Conservation (phyloP, 2,113 vertebrate species). For the Misgurnus anguillicaudatus region DNA sequence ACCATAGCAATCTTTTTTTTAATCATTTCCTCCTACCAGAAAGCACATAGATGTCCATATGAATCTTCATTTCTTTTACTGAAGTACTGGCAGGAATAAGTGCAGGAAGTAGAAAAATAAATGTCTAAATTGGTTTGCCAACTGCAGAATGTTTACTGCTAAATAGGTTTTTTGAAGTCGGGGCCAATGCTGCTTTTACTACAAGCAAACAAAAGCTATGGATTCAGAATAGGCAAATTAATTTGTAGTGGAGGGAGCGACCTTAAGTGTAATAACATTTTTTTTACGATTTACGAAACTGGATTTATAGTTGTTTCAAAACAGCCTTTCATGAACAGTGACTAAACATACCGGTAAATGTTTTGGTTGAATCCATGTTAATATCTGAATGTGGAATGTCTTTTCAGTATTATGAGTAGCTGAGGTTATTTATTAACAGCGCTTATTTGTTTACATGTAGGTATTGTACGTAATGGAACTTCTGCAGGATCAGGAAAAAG, state of each 20-base stretch:
- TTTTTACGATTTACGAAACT: too few species aligned
- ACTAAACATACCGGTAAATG: too few species aligned
- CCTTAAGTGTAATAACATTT: too few species aligned
- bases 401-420: too few species aligned
- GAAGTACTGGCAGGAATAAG: background rate
- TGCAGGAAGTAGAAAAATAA: background rate
- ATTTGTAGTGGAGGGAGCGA: background rate
- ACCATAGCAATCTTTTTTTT: background rate
- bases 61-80: background rate
- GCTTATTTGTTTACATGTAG: slow-evolving; percentile 61
- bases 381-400: too few species aligned
- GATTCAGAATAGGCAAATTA: background rate
- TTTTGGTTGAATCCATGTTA: too few species aligned
- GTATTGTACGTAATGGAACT: slow-evolving; percentile 98
- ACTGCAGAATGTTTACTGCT: background rate
- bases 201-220: background rate
- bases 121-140: background rate
- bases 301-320: too few species aligned
- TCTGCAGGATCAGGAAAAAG: slow-evolving; percentile 91
- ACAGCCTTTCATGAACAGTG: too few species aligned
- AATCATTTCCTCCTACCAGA: background rate
- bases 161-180: background rate
- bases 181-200: background rate
- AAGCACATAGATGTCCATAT: background rate
- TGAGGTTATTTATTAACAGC: too few species aligned